Evolutionary conservation across 2,113 vertebrate species (phyloP).

Genomic region (Charadrius vociferus): DNA sequence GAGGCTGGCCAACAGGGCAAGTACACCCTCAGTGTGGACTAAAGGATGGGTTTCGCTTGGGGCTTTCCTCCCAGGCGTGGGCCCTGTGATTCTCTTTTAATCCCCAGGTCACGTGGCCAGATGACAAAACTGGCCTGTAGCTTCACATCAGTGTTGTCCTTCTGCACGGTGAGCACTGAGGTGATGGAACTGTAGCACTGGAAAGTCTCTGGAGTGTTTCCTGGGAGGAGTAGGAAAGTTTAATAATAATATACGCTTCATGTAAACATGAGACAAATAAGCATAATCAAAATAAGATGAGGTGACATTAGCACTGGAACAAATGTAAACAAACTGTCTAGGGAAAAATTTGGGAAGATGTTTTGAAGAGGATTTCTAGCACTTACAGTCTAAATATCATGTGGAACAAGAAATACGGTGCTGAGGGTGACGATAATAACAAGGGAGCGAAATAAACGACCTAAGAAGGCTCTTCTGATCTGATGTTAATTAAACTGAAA

Average conservation of each 20-base stretch:
- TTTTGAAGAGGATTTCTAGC: not conserved
- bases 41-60: not conserved
- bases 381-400: not conserved
- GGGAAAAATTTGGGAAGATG: not conserved
- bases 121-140: not conserved
- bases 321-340: not conserved
- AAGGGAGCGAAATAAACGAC: not conserved
- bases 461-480: not conserved
- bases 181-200: not conserved
- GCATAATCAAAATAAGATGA: not conserved
- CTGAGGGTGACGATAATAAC: not conserved
- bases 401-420: not conserved
- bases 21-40: not conserved
- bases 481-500: not conserved
- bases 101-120: fast-evolving
- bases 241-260: not conserved
- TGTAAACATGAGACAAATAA: not conserved
- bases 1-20: not conserved
- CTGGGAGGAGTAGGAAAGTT: not conserved
- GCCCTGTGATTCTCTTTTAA: not conserved
- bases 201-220: not conserved
- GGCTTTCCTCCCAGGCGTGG: not conserved
- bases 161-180: fast-evolving
- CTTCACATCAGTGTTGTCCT: not conserved
- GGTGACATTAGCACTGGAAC: not conserved